Evolutionary conservation across 2,888 invertebrate species (phyloP).

Genomic region (Synanthedon formicaeformis): DNA sequence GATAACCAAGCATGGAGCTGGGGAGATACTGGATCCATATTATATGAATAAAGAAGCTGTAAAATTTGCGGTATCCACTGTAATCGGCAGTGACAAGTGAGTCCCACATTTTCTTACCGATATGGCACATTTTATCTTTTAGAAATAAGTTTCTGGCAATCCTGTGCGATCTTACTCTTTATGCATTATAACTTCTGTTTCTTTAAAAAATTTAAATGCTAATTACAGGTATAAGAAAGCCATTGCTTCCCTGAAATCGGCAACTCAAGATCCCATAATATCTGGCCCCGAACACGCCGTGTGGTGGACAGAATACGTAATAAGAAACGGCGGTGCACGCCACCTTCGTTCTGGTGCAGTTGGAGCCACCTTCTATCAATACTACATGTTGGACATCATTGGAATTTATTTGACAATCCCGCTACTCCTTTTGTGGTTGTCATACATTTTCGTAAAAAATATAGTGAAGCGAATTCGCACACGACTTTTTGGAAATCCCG

Average conservation of each 20-base stretch:
- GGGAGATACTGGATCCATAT: conserved; percentile 47
- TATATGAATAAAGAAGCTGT: conserved; percentile 41
- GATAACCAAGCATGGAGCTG: conserved; percentile 42
- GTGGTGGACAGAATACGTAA: conserved; percentile 68
- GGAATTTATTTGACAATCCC: conserved; percentile 17
- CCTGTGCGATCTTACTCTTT: too few species aligned
- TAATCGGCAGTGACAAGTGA: conserved; percentile 39
- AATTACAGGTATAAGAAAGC: conserved; percentile 41
- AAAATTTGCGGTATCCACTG: conserved; percentile 30
- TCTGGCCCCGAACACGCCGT: conserved; percentile 60
- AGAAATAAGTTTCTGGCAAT: too few species aligned
- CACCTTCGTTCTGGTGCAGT: conserved; percentile 52
- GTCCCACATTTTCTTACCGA: conserved; percentile 7
- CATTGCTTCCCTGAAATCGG: conserved; percentile 29
- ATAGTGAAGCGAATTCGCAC: conserved; percentile 22
- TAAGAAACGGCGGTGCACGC: conserved; percentile 51
- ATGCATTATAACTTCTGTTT: too few species aligned
- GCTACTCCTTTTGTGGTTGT: conserved; percentile 13
- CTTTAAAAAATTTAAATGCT: too few species aligned
- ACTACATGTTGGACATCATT: conserved; percentile 46
- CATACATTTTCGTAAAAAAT: conserved; percentile 20
- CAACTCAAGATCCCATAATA: conserved; percentile 32
- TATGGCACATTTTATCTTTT: background rate
- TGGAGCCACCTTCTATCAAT: conserved; percentile 39
- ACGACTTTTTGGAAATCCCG: conserved; percentile 18